Percentiles rank a stretch among this genome's conserved stretches.
These are phyloP conservation scores for Isurus oxyrinchus DNA, from an alignment of 2,113 vertebrate genomes.

Conservation along the genomic window DNA sequence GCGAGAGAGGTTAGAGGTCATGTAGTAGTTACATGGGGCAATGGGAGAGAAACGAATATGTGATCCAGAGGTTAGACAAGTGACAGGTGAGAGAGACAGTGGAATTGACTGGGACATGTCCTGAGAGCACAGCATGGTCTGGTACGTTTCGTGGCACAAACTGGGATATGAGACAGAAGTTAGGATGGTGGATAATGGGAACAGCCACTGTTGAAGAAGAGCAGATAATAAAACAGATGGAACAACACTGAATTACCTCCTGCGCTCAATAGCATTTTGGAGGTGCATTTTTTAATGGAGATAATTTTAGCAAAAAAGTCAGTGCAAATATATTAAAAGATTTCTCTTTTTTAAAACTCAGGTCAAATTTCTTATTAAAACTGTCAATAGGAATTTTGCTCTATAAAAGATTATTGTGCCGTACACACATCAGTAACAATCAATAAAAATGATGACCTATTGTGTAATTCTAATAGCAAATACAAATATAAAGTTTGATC, in stretches of 20 bases:
- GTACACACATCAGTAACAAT: not conserved
- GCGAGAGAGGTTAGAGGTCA: constrained; percentile 46
- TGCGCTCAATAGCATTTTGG: not conserved
- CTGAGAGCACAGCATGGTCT: constrained; percentile 47
- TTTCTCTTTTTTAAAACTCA: not conserved
- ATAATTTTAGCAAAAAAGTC: not conserved
- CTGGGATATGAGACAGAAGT: constrained; percentile 37
- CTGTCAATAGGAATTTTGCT: not conserved
- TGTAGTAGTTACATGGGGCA: constrained; percentile 40
- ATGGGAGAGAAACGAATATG: constrained; percentile 52
- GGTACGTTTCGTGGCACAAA: constrained; percentile 47
- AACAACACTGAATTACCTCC: not conserved
- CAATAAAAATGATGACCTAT: not conserved
- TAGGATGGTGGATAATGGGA: constrained; percentile 32
- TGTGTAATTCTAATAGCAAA: not conserved
- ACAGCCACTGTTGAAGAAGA: constrained; percentile 38
- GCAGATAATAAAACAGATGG: constrained; percentile 7
- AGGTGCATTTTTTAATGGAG: not conserved
- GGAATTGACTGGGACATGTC: constrained; percentile 46
- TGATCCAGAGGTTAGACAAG: constrained; percentile 49
- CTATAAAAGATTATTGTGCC: not conserved
- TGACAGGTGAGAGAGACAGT: constrained; percentile 41
- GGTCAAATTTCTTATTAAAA: not conserved
- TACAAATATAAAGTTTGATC: not conserved
- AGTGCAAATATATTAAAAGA: not conserved